phyloP scores from a whole-genome alignment of 2,113 vertebrate genomes.

The Daboia siamensis region DNA sequence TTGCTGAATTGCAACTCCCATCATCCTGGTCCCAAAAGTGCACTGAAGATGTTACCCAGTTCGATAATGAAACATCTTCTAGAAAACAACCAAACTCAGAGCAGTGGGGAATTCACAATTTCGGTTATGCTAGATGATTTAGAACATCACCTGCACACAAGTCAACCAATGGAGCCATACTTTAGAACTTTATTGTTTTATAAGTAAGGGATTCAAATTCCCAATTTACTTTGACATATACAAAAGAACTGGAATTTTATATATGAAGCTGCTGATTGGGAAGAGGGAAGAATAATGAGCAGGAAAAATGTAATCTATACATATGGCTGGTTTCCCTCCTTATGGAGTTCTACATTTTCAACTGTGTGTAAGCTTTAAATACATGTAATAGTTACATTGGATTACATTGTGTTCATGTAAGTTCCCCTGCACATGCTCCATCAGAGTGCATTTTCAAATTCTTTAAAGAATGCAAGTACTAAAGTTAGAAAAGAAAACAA shows the following conservation, averaged over 20 bases:
- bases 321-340: too few species aligned
- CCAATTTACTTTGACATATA: constrained; percentile 51
- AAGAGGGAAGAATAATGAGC: too few species aligned
- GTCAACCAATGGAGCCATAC: constrained; percentile 44
- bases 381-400: not conserved
- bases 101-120: not conserved
- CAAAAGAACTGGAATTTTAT: constrained; percentile 38
- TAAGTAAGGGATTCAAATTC: constrained; percentile 51
- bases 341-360: too few species aligned
- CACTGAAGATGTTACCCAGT: too few species aligned
- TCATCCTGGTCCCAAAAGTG: too few species aligned
- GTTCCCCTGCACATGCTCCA: not conserved
- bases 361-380: not conserved
- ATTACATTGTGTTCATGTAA: not conserved
- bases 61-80: too few species aligned
- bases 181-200: constrained; percentile 52
- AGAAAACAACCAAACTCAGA: too few species aligned
- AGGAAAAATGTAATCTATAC: too few species aligned
- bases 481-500: not conserved
- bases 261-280: constrained; percentile 4
- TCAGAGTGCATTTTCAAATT: not conserved
- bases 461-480: not conserved
- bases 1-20: too few species aligned
- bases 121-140: constrained; percentile 30
- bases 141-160: constrained; percentile 47